Conservation (phyloP, 1,140 invertebrate genomes). For the Colletes latitarsis region DNA sequence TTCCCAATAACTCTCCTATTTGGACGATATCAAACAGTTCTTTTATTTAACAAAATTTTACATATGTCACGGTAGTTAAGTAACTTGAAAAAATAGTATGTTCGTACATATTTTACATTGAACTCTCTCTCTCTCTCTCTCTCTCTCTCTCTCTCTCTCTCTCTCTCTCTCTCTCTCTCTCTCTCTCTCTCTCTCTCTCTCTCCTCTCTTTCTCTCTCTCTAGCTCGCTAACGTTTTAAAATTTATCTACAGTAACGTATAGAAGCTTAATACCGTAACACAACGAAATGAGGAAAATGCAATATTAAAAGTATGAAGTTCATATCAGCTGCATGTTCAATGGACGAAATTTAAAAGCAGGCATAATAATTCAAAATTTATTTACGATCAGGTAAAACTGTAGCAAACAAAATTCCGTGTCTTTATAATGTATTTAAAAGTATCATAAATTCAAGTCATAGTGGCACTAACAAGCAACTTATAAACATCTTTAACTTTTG, state of each 20-base stretch:
- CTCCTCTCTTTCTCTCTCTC: too few species aligned
- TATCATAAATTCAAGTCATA: too few species aligned
- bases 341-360: background rate
- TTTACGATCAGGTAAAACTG: slow-evolving; percentile 19
- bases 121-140: too few species aligned
- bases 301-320: background rate
- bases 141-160: too few species aligned
- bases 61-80: background rate
- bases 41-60: slow-evolving; percentile 40
- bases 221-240: background rate
- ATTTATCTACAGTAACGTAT: too few species aligned
- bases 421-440: background rate
- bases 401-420: slow-evolving; percentile 1
- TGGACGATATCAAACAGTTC: slow-evolving; percentile 6
- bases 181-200: too few species aligned
- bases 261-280: slow-evolving; percentile 3
- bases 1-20: slow-evolving; percentile 4
- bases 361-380: background rate
- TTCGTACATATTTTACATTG: background rate
- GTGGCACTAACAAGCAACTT: too few species aligned
- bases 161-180: too few species aligned
- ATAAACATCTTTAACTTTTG: too few species aligned
- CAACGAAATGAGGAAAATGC: background rate
- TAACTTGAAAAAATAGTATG: background rate
- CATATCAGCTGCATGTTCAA: background rate